phyloP scores from a whole-genome alignment of 2,113 vertebrate genomes.

The Anguilla japonica region DNA sequence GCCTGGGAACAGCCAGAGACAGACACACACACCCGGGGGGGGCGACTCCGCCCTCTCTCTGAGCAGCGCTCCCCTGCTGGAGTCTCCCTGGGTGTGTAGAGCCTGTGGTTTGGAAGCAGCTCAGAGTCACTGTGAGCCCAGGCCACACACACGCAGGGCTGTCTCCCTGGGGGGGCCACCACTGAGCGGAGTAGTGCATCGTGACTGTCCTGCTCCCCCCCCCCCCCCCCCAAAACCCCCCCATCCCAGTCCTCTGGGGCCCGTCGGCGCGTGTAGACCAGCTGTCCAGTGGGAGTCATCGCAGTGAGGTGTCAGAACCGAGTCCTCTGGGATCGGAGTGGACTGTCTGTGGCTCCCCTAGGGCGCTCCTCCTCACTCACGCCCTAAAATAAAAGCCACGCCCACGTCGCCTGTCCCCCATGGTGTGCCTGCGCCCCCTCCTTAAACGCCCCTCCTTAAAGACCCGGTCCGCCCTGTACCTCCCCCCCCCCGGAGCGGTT shows the following conservation, averaged over 20 bases:
- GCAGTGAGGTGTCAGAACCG: neutral
- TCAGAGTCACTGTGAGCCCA: no score
- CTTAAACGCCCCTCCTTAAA: no score
- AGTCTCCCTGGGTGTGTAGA: neutral
- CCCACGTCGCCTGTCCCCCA: neutral
- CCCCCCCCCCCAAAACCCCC: neutral
- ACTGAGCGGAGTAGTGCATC: neutral
- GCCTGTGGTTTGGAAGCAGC: neutral
- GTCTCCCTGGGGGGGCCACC: no score
- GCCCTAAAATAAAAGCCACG: neutral
- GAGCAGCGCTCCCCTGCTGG: neutral
- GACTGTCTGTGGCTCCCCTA: neutral
- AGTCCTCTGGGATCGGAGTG: neutral
- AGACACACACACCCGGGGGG: neutral
- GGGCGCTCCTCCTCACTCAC: no score
- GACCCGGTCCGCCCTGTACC: no score
- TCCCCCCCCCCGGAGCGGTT: no score
- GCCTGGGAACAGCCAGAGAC: neutral
- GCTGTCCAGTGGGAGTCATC: neutral
- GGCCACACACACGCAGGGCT: no score
- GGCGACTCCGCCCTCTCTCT: neutral
- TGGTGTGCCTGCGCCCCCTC: no score
- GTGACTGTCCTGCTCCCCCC: neutral
- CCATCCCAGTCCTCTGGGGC: neutral
- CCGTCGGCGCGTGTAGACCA: neutral